Conservation (phyloP, 2,888 invertebrate genomes). For the Blera fallax region DNA sequence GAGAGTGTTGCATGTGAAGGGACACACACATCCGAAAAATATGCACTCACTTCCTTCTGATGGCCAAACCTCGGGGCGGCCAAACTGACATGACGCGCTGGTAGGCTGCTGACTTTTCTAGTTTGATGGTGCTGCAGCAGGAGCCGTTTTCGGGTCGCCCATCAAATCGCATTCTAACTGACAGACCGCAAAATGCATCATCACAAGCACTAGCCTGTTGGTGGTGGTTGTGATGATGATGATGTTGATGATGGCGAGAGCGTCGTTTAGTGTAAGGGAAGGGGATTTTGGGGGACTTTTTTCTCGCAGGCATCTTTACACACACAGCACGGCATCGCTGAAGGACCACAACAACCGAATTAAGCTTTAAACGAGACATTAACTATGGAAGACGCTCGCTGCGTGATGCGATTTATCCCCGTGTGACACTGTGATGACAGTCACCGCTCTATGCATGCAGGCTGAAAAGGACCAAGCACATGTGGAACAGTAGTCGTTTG, state of each 20-base stretch:
- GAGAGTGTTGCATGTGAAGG: constrained; percentile 31
- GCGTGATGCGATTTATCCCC: constrained; percentile 42
- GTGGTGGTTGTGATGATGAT: background rate
- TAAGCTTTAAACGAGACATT: constrained; percentile 65
- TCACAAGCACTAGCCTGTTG: constrained; percentile 79
- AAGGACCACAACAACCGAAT: constrained; percentile 66
- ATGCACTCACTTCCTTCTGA: constrained; percentile 28
- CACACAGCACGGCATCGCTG: constrained; percentile 23
- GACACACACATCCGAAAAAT: constrained; percentile 33
- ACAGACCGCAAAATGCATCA: constrained; percentile 82
- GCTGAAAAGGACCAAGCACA: background rate
- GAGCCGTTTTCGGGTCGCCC: constrained; percentile 77
- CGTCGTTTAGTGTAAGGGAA: constrained; percentile 44
- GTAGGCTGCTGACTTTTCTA: constrained; percentile 74
- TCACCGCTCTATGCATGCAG: constrained; percentile 4
- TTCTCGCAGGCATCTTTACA: constrained; percentile 57
- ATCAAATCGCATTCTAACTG: constrained; percentile 81
- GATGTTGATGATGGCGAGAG: constrained; percentile 11
- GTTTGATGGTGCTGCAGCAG: constrained; percentile 72
- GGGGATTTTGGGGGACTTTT: constrained; percentile 32
- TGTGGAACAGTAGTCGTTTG: background rate
- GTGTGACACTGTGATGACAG: constrained; percentile 60
- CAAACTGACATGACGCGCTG: constrained; percentile 58
- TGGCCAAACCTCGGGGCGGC: constrained; percentile 48
- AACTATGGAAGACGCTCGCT: constrained; percentile 67